A percentile compares a stretch with the other conserved stretches of the same genome.
Evolutionary conservation across 1,140 invertebrate genomes (phyloP).

Genomic region (Leptestheria dahalacensis): DNA sequence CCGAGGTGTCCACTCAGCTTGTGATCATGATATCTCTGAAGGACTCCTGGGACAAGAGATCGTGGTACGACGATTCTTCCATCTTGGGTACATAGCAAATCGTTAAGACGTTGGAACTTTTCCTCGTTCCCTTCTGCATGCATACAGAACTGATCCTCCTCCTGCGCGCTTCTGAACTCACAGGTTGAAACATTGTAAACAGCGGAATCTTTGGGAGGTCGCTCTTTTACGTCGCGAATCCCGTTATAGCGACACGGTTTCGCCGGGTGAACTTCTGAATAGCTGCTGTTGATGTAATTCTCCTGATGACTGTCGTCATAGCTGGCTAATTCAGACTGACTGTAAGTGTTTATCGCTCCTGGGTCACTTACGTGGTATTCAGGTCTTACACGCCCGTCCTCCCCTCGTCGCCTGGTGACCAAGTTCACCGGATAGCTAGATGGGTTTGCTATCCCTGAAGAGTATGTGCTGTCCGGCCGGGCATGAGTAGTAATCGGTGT

Average conservation of each 20-base stretch:
- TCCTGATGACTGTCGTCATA: too few species aligned
- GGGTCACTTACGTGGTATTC: not conserved
- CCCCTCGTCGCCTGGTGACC: not conserved
- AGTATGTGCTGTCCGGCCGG: conserved; percentile 12
- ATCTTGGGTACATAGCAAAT: not conserved
- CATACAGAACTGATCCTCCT: not conserved
- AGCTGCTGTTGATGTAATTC: not conserved
- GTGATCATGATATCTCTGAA: conserved; percentile 15
- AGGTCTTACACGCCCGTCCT: not conserved
- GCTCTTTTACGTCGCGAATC: not conserved
- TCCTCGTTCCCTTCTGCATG: not conserved
- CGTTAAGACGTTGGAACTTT: not conserved
- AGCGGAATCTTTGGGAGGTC: too few species aligned
- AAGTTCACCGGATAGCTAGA: not conserved
- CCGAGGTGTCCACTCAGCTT: conserved; percentile 17
- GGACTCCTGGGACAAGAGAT: not conserved
- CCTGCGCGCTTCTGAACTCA: not conserved
- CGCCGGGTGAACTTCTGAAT: too few species aligned
- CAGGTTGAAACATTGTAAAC: not conserved
- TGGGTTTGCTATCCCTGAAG: not conserved
- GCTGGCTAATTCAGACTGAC: too few species aligned
- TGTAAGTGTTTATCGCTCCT: not conserved
- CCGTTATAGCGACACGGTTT: too few species aligned
- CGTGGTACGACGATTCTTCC: conserved; percentile 12
- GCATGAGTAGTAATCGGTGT: too few species aligned